These are phyloP conservation scores for Pachyrhynchus sulphureomaculatus DNA, from an alignment of 1,140 invertebrate species.

Conservation along the genomic window DNA sequence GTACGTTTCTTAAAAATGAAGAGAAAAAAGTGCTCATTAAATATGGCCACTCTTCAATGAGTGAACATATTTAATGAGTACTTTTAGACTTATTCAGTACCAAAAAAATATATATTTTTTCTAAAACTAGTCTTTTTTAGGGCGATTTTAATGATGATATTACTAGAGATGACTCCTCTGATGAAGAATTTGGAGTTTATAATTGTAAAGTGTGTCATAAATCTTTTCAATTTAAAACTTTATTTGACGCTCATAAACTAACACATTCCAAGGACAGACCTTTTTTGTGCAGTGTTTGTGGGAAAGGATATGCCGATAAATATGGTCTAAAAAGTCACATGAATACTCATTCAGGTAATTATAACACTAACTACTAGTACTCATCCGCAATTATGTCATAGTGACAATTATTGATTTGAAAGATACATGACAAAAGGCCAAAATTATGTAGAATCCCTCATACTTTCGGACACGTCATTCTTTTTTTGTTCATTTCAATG, in stretches of 20 bases:
- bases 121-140: neutral
- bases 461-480: no score
- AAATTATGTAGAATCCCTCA: no score
- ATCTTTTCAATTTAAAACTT: constrained; percentile 37
- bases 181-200: constrained; percentile 24
- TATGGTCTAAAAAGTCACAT: constrained; percentile 64
- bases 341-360: constrained; percentile 45
- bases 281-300: constrained; percentile 73
- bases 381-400: neutral
- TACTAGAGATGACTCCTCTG: constrained; percentile 1
- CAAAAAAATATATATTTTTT: no score
- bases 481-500: no score
- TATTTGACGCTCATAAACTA: constrained; percentile 60
- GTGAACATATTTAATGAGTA: no score
- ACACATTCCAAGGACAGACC: constrained; percentile 72
- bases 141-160: neutral
- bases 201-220: constrained; percentile 40
- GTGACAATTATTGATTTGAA: no score
- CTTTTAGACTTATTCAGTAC: no score
- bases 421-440: no score
- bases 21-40: no score
- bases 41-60: no score
- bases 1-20: no score
- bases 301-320: constrained; percentile 67
- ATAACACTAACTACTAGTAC: no score